Conservation (phyloP, 2,888 invertebrate species). For the Thymelicus acteon region DNA sequence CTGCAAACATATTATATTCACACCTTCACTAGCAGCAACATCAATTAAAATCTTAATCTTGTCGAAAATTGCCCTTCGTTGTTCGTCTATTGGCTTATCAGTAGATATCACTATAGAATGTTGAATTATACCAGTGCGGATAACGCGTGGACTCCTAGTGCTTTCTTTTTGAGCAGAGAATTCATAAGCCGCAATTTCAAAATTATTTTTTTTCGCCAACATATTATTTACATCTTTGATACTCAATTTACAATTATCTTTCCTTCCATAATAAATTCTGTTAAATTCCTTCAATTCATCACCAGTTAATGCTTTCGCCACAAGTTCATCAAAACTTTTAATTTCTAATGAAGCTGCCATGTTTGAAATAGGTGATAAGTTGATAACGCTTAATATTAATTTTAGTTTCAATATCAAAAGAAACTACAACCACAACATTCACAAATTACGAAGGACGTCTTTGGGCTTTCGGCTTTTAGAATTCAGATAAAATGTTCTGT, state of each 20-base stretch:
- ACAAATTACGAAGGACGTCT: too few species aligned
- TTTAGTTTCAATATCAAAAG: too few species aligned
- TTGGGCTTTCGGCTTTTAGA: too few species aligned
- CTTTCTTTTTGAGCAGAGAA: slow-evolving; percentile 90
- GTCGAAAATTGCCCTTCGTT: slow-evolving; percentile 91
- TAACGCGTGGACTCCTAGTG: slow-evolving; percentile 87
- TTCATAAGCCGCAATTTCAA: slow-evolving; percentile 91
- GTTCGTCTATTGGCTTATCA: slow-evolving; percentile 88
- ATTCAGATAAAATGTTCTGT: too few species aligned
- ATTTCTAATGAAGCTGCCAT: slow-evolving; percentile 63
- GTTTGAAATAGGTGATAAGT: neutral
- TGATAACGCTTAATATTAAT: too few species aligned
- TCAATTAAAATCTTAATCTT: slow-evolving; percentile 90
- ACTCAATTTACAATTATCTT: slow-evolving; percentile 80
- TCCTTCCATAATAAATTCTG: slow-evolving; percentile 91
- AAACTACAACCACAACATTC: too few species aligned
- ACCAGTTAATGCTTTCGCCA: slow-evolving; percentile 55
- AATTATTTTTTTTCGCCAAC: slow-evolving; percentile 81
- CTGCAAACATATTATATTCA: slow-evolving; percentile 97
- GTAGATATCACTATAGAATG: slow-evolving; percentile 92
- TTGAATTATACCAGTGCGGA: slow-evolving; percentile 95
- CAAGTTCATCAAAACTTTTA: slow-evolving; percentile 64
- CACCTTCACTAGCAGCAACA: slow-evolving; percentile 90
- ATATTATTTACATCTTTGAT: slow-evolving; percentile 76
- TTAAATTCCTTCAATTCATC: slow-evolving; percentile 87